phyloP scores from a whole-genome alignment of 2,888 invertebrate species.

The Rhagophthalmus giganteus region DNA sequence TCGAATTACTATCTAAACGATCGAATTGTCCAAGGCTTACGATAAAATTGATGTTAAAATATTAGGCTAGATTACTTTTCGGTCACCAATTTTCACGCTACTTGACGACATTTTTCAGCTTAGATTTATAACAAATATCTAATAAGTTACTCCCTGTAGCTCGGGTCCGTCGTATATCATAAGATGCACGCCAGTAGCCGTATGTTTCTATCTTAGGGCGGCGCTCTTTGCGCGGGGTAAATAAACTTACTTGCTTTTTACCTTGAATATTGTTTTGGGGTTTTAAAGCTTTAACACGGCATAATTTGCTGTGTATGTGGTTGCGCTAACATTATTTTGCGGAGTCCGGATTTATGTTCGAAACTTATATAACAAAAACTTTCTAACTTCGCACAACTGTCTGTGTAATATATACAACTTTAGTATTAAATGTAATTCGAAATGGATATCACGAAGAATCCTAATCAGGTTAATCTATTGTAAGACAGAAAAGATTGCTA shows the following conservation, averaged over 20 bases:
- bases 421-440: background rate
- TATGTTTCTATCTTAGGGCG: constrained; percentile 26
- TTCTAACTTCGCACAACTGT: too few species aligned
- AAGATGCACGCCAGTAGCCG: constrained; percentile 33
- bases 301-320: constrained; percentile 17
- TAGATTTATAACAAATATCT: constrained; percentile 49
- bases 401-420: background rate
- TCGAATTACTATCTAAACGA: too few species aligned
- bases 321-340: constrained; percentile 9
- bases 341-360: constrained; percentile 10
- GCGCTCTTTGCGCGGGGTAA: constrained; percentile 22
- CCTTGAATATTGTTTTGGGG: constrained; percentile 24
- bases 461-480: constrained; percentile 4
- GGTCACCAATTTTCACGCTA: too few species aligned
- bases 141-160: constrained; percentile 46
- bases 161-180: constrained; percentile 43
- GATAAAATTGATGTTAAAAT: too few species aligned
- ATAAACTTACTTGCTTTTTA: constrained; percentile 29
- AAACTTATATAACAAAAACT: background rate
- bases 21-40: too few species aligned
- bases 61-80: too few species aligned
- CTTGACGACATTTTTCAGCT: too few species aligned
- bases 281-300: constrained; percentile 15
- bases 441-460: background rate
- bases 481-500: constrained; percentile 3